Base-by-base conservation (phyloP, 2,888 invertebrate genomes). In the Noctuana brunneofusca region DNA sequence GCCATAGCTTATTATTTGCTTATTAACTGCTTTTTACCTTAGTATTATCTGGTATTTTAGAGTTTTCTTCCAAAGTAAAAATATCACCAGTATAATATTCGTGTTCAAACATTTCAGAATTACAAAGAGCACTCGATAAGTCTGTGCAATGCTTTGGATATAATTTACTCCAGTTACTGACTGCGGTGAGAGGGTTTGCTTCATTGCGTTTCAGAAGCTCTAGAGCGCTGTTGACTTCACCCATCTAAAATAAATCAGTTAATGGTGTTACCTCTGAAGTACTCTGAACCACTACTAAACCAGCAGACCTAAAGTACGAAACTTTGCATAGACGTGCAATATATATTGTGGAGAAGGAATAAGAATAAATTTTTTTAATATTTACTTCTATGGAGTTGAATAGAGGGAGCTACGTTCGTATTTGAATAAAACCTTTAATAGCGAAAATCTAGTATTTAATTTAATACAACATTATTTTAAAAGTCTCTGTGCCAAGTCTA, bases 121-220 rank as follows among this genome's bases (percentile, higher is more conserved):
- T 66, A 63, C 83, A 88, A 0, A 86, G 65, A 5, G 70, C 71
- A 62, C 89, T 89, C 0, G 72, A 68, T 1, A 77, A 53, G 46
- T 89, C 87, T 0, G 84, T 87, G 65, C 87, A 88, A 66, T 76
- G 64, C 46, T 76, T 82, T 0, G 88, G 74, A 64, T 88, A 88
- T 1, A 89, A 64, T 63, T 81, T 80, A 0, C 54, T 58, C 86
- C 87, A 90, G 24, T 75, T 81, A 0, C 81, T 71, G 0, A 75
- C 69, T 0, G 89, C 87, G 12, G 58, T n/a, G 14, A 74, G 38
- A 0, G 87, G 84, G 3, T 81, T 68, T 0, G 79, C 72, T 0
- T 86, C 86, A 38, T 66, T 76, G 65, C 81, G 73, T 54, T 86
- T 86, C 0, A 89, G 70, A 12, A 87, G 72, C 57, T 89, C 87